Evolutionary conservation across 2,888 invertebrate genomes (phyloP).

Genomic region (Candidula unifasciata): DNA sequence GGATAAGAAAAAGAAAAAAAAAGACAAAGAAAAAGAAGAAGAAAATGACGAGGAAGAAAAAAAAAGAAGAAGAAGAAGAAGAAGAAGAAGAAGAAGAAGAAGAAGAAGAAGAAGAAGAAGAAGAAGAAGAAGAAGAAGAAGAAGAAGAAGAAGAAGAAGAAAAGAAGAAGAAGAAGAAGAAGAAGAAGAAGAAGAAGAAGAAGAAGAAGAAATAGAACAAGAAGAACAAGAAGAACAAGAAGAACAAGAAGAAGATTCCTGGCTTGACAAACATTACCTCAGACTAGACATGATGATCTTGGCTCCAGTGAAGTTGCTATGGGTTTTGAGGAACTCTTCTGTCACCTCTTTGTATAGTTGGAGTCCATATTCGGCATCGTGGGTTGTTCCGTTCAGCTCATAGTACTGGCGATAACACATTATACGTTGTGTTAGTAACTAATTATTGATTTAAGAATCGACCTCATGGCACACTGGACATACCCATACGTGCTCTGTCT

Average conservation of each 20-base stretch:
- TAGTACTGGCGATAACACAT: constrained; percentile 65
- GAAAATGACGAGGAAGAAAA: not conserved
- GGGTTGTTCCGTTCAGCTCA: constrained; percentile 66
- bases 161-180: not conserved
- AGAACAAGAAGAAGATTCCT: too few relatives aligned
- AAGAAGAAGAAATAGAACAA: not conserved
- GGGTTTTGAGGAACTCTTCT: constrained; percentile 59
- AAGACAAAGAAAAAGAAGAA: not conserved
- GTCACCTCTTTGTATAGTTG: constrained; percentile 61
- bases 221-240: constrained; percentile 1
- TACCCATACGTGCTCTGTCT: too few relatives aligned
- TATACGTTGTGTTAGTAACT: too few relatives aligned
- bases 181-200: constrained; percentile 21
- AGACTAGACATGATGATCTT: constrained; percentile 62
- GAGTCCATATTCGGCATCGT: constrained; percentile 59
- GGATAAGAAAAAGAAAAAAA: too few relatives aligned
- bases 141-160: too few relatives aligned
- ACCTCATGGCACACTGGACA: too few relatives aligned
- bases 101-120: too few relatives aligned
- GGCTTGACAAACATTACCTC: constrained; percentile 5
- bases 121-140: too few relatives aligned
- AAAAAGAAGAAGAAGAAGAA: too few relatives aligned
- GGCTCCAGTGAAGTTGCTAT: constrained; percentile 67
- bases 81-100: too few relatives aligned
- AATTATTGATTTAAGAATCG: too few relatives aligned